These are phyloP conservation scores for Drosophila bunnanda DNA, from an alignment of 2,888 invertebrate genomes.

Conservation along the genomic window DNA sequence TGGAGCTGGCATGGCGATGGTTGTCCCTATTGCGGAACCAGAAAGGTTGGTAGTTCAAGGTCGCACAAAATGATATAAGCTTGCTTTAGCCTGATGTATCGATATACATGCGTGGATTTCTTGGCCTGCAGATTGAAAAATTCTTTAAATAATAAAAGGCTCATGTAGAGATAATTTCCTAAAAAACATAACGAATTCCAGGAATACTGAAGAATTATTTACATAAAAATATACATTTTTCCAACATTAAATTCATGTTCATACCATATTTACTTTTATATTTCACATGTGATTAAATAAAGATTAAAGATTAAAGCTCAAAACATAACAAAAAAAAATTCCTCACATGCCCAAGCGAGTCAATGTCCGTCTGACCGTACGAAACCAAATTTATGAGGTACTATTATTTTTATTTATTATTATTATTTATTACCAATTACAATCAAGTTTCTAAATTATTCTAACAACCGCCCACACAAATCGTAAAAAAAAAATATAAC, in stretches of 20 bases:
- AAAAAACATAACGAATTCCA: neutral
- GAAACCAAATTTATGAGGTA: no score
- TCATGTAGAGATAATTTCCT: neutral
- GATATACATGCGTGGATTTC: neutral
- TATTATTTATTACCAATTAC: no score
- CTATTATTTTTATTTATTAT: no score
- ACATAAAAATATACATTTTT: neutral
- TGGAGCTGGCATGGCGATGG: slow-evolving; percentile 4
- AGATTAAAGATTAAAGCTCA: neutral
- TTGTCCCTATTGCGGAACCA: neutral
- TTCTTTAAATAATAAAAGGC: neutral
- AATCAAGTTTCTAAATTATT: no score
- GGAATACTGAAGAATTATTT: neutral
- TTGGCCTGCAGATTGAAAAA: neutral
- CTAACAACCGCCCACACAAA: no score
- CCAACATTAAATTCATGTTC: no score
- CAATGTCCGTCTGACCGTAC: no score
- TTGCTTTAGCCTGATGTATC: neutral
- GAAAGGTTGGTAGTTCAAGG: neutral
- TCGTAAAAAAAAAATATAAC: no score
- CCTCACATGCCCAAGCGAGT: no score
- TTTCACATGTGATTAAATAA: neutral
- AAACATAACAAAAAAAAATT: neutral
- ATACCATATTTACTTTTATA: no score
- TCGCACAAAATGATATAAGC: neutral